These are phyloP conservation scores for Drosophila phalerata DNA, from an alignment of 2,888 invertebrate genomes.

Conservation along the genomic window DNA sequence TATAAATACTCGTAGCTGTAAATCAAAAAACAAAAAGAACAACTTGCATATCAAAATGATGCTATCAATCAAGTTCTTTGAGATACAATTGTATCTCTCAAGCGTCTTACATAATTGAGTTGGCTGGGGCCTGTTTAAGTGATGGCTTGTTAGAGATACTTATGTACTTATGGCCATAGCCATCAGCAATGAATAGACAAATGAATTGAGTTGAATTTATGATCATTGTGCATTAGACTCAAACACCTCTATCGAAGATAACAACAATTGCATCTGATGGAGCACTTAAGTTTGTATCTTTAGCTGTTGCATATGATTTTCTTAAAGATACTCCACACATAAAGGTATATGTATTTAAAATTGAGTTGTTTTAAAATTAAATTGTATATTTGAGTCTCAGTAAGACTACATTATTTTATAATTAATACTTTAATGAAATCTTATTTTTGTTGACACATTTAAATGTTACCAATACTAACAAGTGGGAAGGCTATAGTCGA, in stretches of 20 bases:
- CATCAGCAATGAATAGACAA: constrained; percentile 43
- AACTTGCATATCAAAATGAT: constrained; percentile 50
- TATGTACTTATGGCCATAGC: constrained; percentile 23
- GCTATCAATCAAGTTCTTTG: constrained; percentile 65
- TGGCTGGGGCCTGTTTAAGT: constrained; percentile 47
- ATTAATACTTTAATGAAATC: too few relatives aligned
- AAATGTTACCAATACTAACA: too few relatives aligned
- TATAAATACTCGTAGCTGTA: constrained; percentile 62
- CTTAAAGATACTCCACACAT: neutral
- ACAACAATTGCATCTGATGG: constrained; percentile 3
- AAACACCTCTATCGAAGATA: constrained; percentile 44
- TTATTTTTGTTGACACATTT: too few relatives aligned
- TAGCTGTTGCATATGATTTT: neutral
- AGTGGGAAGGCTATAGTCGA: too few relatives aligned
- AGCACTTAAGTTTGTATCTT: constrained; percentile 1
- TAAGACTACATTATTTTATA: too few relatives aligned
- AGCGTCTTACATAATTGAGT: constrained; percentile 42
- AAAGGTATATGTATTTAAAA: neutral
- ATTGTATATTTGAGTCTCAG: too few relatives aligned
- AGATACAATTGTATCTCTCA: constrained; percentile 59
- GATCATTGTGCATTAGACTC: constrained; percentile 53
- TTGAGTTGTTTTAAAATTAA: neutral
- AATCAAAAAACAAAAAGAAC: constrained; percentile 51
- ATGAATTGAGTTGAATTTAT: constrained; percentile 54
- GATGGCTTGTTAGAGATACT: constrained; percentile 54